Conservation (phyloP, 2,113 vertebrate genomes). For the Protobothrops mucrosquamatus region DNA sequence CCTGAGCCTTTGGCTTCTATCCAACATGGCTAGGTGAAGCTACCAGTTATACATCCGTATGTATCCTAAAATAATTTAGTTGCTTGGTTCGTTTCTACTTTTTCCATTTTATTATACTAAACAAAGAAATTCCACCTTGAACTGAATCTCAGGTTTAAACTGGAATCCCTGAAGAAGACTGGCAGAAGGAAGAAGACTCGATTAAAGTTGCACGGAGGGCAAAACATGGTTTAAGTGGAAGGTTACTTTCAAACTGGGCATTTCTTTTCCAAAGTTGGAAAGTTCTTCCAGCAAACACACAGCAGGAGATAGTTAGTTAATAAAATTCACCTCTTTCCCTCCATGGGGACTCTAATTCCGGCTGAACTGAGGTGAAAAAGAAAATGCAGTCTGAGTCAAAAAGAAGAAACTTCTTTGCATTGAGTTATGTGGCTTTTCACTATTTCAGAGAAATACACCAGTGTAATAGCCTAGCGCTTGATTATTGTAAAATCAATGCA, state of each 20-base stretch:
- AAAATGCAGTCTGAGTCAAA: background rate
- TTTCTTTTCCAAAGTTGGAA: background rate
- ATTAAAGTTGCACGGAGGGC: background rate
- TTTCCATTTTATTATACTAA: background rate
- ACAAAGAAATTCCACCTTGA: background rate
- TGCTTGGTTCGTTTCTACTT: background rate
- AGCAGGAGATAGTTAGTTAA: background rate
- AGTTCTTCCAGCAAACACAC: background rate
- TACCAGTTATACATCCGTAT: background rate
- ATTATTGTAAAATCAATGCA: background rate
- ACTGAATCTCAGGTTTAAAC: background rate
- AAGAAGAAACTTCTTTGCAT: background rate
- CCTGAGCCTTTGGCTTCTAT: background rate
- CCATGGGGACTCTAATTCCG: background rate
- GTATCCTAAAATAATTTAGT: background rate
- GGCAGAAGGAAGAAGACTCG: background rate
- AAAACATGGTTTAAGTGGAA: background rate
- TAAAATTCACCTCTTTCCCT: background rate
- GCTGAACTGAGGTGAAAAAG: background rate
- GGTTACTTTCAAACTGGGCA: background rate
- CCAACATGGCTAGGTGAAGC: background rate
- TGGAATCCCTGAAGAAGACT: background rate
- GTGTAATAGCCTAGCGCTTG: background rate
- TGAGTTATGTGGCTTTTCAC: background rate
- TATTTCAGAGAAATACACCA: background rate